A percentile compares a stretch with the other conserved stretches of the same genome.
Evolutionary conservation across 2,888 invertebrate species (phyloP).

Genomic region (Heliconius aoede): DNA sequence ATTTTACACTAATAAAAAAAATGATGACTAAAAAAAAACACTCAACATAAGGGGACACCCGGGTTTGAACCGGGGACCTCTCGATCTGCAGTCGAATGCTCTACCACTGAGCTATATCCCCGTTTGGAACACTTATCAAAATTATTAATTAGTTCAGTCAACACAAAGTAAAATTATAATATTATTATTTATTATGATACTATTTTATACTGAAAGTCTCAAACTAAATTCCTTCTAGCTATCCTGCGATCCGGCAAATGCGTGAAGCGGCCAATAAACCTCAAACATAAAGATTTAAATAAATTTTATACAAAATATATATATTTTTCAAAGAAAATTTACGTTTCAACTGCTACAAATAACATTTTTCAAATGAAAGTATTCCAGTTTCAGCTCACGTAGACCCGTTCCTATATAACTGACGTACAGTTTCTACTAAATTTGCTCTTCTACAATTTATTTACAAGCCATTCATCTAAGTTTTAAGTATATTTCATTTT

Average conservation of each 20-base stretch:
- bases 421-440: slow-evolving; percentile 22
- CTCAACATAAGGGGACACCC: slow-evolving; percentile 44
- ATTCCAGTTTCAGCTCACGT: slow-evolving; percentile 41
- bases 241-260: no score
- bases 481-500: slow-evolving; percentile 2
- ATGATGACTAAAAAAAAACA: no score
- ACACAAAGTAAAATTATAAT: not conserved
- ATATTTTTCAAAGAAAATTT: slow-evolving; percentile 11
- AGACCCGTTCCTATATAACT: slow-evolving; percentile 19
- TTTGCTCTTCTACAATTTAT: slow-evolving; percentile 37
- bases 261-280: no score
- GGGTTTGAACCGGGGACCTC: slow-evolving; percentile 49
- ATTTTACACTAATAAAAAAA: no score
- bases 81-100: slow-evolving; percentile 49
- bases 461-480: slow-evolving; percentile 26
- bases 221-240: no score
- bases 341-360: not conserved
- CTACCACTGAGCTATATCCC: slow-evolving; percentile 49
- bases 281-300: not conserved
- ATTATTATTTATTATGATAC: no score
- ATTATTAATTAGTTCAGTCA: not conserved
- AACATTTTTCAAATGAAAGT: slow-evolving; percentile 33
- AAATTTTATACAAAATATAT: not conserved
- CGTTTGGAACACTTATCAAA: not conserved
- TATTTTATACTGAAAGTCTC: no score